phyloP scores from a whole-genome alignment of 2,888 invertebrate genomes.

The Argynnis bischoffii region DNA sequence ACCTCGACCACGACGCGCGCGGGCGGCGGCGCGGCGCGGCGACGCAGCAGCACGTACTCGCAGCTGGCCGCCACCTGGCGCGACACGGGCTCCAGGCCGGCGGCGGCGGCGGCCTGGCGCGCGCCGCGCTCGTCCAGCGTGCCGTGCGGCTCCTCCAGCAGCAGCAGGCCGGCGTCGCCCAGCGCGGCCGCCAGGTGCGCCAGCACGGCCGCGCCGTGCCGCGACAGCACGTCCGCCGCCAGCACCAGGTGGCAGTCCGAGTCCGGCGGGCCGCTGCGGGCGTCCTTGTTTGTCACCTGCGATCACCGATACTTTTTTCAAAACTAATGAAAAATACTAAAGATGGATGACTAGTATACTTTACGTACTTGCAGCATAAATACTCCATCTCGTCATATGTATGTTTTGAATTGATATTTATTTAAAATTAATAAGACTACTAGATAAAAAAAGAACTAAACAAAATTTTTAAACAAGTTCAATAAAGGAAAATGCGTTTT shows the following conservation, averaged over 20 bases:
- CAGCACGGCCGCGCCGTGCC: slow-evolving; percentile 79
- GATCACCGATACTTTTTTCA: neutral
- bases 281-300: slow-evolving; percentile 79
- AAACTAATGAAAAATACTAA: too few relatives aligned
- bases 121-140: slow-evolving; percentile 68
- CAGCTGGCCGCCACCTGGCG: slow-evolving; percentile 80
- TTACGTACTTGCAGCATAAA: too few relatives aligned
- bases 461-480: too few relatives aligned
- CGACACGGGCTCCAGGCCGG: slow-evolving; percentile 59
- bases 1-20: slow-evolving; percentile 83
- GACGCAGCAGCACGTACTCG: slow-evolving; percentile 86
- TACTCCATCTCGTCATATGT: too few relatives aligned
- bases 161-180: slow-evolving; percentile 86
- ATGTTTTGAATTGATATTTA: too few relatives aligned
- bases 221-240: slow-evolving; percentile 84
- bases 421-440: too few relatives aligned
- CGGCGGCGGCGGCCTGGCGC: slow-evolving; percentile 54
- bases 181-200: slow-evolving; percentile 84
- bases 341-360: too few relatives aligned
- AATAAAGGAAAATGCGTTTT: too few relatives aligned
- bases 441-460: too few relatives aligned
- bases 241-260: slow-evolving; percentile 87
- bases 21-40: slow-evolving; percentile 68
- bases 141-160: slow-evolving; percentile 85
- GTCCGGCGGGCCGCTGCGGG: slow-evolving; percentile 81